Conservation (phyloP, 2,113 vertebrate species). For the Rhabdomys dilectus region DNA sequence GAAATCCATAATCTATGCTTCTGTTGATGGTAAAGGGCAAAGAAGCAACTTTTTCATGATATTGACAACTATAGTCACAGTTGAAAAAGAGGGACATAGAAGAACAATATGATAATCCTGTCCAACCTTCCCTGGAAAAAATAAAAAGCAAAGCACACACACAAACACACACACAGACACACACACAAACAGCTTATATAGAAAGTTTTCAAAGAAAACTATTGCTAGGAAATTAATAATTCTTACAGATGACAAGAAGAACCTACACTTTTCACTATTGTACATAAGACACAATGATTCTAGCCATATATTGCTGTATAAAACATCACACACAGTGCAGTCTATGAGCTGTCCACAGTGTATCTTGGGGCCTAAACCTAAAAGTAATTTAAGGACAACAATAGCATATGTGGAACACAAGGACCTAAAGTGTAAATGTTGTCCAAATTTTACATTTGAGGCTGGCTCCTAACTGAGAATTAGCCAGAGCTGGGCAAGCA, state of each 20-base stretch:
- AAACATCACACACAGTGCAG: fast-evolving
- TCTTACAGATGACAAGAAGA: neutral
- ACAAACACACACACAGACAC: no score
- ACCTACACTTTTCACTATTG: neutral
- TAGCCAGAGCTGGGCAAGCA: neutral
- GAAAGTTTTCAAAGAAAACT: no score
- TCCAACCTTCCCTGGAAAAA: no score
- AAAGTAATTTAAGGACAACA: neutral
- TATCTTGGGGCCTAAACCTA: neutral
- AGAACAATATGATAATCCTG: no score
- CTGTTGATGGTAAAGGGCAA: no score
- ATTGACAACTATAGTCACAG: no score
- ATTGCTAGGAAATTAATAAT: neutral
- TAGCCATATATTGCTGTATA: neutral
- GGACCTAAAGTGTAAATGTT: neutral
- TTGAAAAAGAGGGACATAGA: no score
- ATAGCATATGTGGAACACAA: neutral
- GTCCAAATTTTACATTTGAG: neutral
- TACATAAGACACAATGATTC: neutral
- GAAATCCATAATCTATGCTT: no score
- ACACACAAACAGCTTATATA: no score
- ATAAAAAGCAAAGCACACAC: no score
- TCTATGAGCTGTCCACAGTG: neutral
- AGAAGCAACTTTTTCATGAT: no score
- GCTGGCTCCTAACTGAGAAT: neutral